These are phyloP conservation scores for Dreissena polymorpha DNA, from an alignment of 1,140 invertebrate genomes.

Conservation along the genomic window DNA sequence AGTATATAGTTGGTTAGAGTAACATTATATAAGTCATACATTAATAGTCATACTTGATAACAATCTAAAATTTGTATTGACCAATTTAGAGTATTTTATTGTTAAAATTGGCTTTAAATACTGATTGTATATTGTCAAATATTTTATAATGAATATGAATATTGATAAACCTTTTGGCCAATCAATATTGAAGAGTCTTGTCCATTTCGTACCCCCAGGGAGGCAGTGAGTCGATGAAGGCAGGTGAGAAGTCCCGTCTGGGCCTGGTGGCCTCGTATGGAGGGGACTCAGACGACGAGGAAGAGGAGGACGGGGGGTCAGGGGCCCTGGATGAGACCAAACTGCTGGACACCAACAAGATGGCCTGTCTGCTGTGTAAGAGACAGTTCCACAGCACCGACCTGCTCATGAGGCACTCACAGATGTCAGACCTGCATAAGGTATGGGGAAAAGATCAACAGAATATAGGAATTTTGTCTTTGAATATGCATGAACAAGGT, in stretches of 20 bases:
- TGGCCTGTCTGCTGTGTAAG: constrained; percentile 97
- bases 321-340: constrained; percentile 80
- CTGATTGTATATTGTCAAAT: no score
- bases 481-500: no score
- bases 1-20: no score
- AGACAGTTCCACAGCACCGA: constrained; percentile 95
- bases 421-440: constrained; percentile 97
- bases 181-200: no score
- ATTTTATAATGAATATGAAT: no score
- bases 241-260: constrained; percentile 43
- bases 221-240: background rate
- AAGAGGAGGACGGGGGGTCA: constrained; percentile 80
- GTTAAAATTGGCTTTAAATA: no score
- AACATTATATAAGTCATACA: no score
- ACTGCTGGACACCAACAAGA: constrained; percentile 91
- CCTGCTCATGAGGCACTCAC: constrained; percentile 93
- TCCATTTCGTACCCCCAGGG: background rate
- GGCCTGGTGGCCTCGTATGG: constrained; percentile 89
- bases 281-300: constrained; percentile 82
- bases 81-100: no score
- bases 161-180: no score
- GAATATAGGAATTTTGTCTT: background rate
- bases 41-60: no score
- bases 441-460: constrained; percentile 58
- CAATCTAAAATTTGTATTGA: no score